Conservation (phyloP, 2,113 vertebrate genomes). For the Mus musculus region GRCm39 chr13:45536001-45536500, state of each 20-base stretch:
- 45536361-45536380: no score
- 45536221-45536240: not conserved
- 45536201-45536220: not conserved
- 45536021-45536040: not conserved
- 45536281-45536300: not conserved
- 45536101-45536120: not conserved
- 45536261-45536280: no score
- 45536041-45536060: not conserved
- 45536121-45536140: not conserved
- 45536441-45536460: constrained; percentile 28
- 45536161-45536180: no score
- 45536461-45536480: not conserved
- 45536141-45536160: not conserved
- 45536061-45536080: constrained; percentile 40
- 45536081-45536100: not conserved
- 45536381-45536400: not conserved
- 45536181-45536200: not conserved
- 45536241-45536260: not conserved
- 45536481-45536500: not conserved
- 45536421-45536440: not conserved
- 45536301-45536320: not conserved
- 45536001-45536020: constrained; percentile 1
- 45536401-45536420: not conserved
- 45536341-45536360: not conserved
- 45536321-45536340: no score